These are phyloP conservation scores for Bombus waltoni DNA, from an alignment of 1,140 invertebrate species.

Conservation along the genomic window DNA sequence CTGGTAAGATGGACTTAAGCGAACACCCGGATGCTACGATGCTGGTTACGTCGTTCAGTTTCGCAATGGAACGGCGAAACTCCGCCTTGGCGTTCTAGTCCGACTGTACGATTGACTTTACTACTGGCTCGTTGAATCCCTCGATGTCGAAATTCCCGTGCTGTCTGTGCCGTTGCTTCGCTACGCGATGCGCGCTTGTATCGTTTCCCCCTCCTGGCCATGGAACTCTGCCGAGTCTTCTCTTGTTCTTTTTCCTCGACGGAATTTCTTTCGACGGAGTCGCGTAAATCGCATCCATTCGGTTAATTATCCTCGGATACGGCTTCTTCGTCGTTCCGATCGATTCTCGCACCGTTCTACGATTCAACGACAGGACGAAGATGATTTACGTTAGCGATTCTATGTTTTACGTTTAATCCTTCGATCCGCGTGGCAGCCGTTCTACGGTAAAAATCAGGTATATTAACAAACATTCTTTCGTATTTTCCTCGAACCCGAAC, in stretches of 20 bases:
- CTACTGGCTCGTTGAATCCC: slow-evolving; percentile 47
- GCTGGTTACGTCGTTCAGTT: slow-evolving; percentile 9
- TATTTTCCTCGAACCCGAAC: no score
- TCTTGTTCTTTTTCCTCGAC: not conserved
- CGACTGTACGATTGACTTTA: slow-evolving; percentile 71
- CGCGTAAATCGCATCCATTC: not conserved
- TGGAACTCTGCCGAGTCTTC: no score
- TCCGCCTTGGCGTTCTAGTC: slow-evolving; percentile 52
- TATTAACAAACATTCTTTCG: no score
- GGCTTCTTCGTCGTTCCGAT: no score
- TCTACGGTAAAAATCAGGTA: no score
- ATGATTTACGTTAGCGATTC: no score
- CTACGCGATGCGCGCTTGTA: no score
- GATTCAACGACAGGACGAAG: not conserved
- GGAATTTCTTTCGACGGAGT: not conserved
- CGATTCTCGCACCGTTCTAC: not conserved
- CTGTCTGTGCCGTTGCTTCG: not conserved
- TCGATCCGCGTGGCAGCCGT: no score
- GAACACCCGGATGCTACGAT: slow-evolving; percentile 15
- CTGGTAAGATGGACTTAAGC: slow-evolving; percentile 45
- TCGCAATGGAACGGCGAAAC: slow-evolving; percentile 50
- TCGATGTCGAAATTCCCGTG: not conserved
- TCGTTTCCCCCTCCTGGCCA: not conserved
- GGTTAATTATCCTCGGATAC: no score
- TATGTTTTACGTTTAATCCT: no score